These are phyloP conservation scores for Cheilosia soror DNA, from an alignment of 2,888 invertebrate species.

Conservation along the genomic window DNA sequence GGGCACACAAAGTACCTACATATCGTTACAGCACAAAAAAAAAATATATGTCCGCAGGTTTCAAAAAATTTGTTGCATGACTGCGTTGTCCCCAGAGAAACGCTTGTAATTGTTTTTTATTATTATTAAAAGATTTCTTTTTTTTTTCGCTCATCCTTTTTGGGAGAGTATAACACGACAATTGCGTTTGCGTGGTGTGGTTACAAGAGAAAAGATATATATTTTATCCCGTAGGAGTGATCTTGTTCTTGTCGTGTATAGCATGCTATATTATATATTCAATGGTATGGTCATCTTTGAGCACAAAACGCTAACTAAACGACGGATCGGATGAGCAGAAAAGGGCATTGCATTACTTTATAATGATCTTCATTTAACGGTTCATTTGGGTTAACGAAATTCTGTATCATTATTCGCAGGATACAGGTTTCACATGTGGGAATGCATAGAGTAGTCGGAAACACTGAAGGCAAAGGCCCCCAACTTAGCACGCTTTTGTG, in stretches of 20 bases:
- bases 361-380: constrained; percentile 71
- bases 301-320: constrained; percentile 30
- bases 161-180: constrained; percentile 19
- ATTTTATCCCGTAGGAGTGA: constrained; percentile 46
- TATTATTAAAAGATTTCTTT: not conserved
- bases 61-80: constrained; percentile 36
- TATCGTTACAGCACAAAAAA: not conserved
- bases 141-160: not conserved
- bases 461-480: constrained; percentile 4
- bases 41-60: constrained; percentile 7
- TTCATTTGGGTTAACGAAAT: constrained; percentile 62
- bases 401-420: constrained; percentile 27
- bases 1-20: not conserved
- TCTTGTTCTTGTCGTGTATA: constrained; percentile 5
- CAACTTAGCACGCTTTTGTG: constrained; percentile 22
- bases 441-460: constrained; percentile 11
- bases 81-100: constrained; percentile 26
- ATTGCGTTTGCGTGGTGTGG: constrained; percentile 45
- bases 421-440: constrained; percentile 13
- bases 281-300: constrained; percentile 16
- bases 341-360: constrained; percentile 56
- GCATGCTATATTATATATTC: not conserved
- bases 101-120: constrained; percentile 33
- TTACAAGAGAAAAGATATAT: constrained; percentile 23
- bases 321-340: constrained; percentile 44